A percentile compares a stretch with the other conserved stretches of the same genome.
Conservation (phyloP, 2,113 vertebrate species). For the Anhinga anhinga region DNA sequence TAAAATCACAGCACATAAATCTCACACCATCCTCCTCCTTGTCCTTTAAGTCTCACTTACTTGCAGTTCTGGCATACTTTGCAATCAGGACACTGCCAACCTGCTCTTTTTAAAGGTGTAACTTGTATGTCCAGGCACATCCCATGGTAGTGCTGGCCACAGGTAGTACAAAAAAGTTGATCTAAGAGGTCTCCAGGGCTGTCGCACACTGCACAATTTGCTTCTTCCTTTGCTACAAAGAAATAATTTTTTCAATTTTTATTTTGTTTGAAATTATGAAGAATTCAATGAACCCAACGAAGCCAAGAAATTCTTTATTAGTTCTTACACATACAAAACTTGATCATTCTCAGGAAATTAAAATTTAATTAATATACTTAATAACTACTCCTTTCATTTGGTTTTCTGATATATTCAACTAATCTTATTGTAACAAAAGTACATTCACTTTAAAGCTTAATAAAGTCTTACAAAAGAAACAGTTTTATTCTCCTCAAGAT, state of each 20-base stretch:
- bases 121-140: conserved; percentile 87
- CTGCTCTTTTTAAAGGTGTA: conserved; percentile 87
- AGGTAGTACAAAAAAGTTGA: conserved; percentile 93
- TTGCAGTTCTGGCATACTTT: conserved; percentile 96
- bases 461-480: not conserved
- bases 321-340: not conserved
- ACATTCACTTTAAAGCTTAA: not conserved
- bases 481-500: not conserved
- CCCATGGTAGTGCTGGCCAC: conserved; percentile 93
- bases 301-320: not conserved
- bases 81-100: conserved; percentile 96
- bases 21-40: not conserved
- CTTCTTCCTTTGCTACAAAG: conserved; percentile 86
- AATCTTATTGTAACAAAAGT: not conserved
- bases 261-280: not conserved
- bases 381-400: not conserved
- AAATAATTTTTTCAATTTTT: conserved; percentile 1
- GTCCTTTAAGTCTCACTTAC: conserved; percentile 78
- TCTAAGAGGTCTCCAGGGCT: conserved; percentile 81
- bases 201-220: conserved; percentile 87
- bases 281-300: not conserved
- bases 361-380: not conserved
- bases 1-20: not conserved
- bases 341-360: not conserved
- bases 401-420: not conserved